Evolutionary conservation across 2,797 vertebrate species (phyloP), one percentile per base, ranked within the genome.

Genomic region (Scomberomorus guttatus): DNA sequence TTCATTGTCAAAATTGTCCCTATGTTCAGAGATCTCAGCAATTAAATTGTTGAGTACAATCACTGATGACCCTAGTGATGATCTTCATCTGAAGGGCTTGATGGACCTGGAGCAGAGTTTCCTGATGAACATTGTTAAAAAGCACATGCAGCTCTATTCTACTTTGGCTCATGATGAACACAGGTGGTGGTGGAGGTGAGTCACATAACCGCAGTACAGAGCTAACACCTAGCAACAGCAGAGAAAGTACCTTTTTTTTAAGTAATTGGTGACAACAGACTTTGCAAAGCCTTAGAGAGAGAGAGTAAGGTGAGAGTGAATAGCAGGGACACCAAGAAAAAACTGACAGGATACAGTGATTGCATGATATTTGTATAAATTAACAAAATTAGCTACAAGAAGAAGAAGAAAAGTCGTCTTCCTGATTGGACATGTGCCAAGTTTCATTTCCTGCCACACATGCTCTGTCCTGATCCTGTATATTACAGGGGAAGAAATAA

Each of bases 101-200:
- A 32, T 12, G 18, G 56, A 61, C 68, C 76, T 6, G 59, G 71
- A 69, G 39, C 54, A 5, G 46, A 48, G 57, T 48, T 73, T 54
- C 62, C 72, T 70, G 72, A 77, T 11, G 9, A 48, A 50, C 48
- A 77, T 37, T 77, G 48, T 7, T 74, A 75, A 80, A n/a, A 62
- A 72, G 79, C 39, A 55, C 46, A 61, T 25, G 56, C 18, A 70
- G 71, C 59, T 60, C 46, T 24, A 2, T 18, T 24, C 27, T 44
- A 13, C 37, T 58, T 20, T 44, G 46, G 61, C 69, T 74, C 56
- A 9, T 42, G 55, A 56, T 55, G 61, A 63, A 51, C 29, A 44
- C 66, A 22, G 63, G 42, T 70, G 75, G 73, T 50, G 74, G 39
- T 61, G 51, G 29, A 72, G 65, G 46, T 77, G 77, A 64, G 48